These are phyloP conservation scores for Chaetodon trifascialis DNA, from an alignment of 2,113 vertebrate genomes.

Conservation along the genomic window DNA sequence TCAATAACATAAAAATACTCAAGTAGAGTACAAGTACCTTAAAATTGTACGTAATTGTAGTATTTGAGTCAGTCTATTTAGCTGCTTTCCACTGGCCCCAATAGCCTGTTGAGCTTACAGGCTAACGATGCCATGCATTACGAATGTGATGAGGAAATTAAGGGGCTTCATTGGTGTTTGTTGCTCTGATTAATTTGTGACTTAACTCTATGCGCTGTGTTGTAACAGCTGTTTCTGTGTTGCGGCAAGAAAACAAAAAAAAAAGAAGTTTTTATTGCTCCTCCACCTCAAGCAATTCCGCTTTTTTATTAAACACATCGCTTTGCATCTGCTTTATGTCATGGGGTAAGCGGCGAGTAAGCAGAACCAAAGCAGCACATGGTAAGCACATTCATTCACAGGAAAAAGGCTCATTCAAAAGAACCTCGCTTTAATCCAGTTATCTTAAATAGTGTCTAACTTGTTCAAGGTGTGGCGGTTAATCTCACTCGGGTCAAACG, in stretches of 20 bases:
- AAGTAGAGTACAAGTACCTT: background rate
- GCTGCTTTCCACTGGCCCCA: background rate
- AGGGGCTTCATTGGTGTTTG: slow-evolving; percentile 33
- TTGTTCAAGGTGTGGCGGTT: background rate
- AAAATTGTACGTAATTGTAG: background rate
- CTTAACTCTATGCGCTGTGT: slow-evolving; percentile 36
- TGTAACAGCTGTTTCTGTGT: slow-evolving; percentile 66
- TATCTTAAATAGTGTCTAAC: slow-evolving; percentile 6
- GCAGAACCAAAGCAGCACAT: slow-evolving; percentile 33
- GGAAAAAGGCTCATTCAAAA: background rate
- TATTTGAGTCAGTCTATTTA: background rate
- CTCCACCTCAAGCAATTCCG: slow-evolving; percentile 52
- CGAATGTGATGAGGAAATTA: slow-evolving; percentile 9
- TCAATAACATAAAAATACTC: background rate
- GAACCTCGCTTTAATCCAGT: background rate
- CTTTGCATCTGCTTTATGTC: slow-evolving; percentile 59
- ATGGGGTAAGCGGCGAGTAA: background rate
- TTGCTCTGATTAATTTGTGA: slow-evolving; percentile 42
- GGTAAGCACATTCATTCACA: slow-evolving; percentile 5
- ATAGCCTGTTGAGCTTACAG: background rate
- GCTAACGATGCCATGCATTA: slow-evolving; percentile 25
- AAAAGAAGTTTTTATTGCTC: slow-evolving; percentile 47
- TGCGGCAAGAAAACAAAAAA: slow-evolving; percentile 27
- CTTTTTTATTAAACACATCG: slow-evolving; percentile 65
- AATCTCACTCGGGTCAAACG: background rate